Conservation (phyloP, 92 coral and sea anemone genomes). For the Zoanthus sansibaricus region DNA sequence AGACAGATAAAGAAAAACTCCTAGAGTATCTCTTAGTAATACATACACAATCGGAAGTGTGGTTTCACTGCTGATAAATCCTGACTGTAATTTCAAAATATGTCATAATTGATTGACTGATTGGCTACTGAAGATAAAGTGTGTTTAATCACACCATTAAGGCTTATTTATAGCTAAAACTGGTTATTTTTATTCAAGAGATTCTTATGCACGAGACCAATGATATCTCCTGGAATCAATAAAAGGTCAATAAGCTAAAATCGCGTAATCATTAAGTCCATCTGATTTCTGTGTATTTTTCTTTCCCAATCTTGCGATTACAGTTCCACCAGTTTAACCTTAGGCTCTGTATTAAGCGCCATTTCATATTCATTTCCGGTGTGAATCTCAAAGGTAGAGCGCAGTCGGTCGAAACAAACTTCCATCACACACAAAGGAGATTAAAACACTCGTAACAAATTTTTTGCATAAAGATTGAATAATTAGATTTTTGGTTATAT, state of each 20-base stretch:
- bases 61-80: conserved; percentile 42
- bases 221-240: neutral
- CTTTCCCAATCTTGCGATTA: neutral
- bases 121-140: conserved; percentile 18
- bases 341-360: neutral
- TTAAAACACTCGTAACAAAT: neutral
- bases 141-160: conserved; percentile 24
- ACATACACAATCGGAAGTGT: conserved; percentile 31
- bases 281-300: conserved; percentile 6
- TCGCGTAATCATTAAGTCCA: conserved; percentile 5
- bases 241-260: neutral
- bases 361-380: conserved; percentile 12
- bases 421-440: conserved; percentile 23
- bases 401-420: neutral
- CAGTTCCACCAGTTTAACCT: neutral
- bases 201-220: neutral
- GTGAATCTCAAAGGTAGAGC: neutral
- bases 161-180: conserved; percentile 15
- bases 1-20: conserved; percentile 25
- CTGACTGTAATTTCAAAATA: conserved; percentile 5
- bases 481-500: neutral
- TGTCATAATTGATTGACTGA: neutral
- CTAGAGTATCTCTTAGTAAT: neutral
- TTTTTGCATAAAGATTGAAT: neutral
- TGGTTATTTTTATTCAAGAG: conserved; percentile 14